A percentile compares a stretch with the other conserved stretches of the same genome.
phyloP scores from a whole-genome alignment of 2,113 vertebrate species.

The Pardalotus punctatus region DNA sequence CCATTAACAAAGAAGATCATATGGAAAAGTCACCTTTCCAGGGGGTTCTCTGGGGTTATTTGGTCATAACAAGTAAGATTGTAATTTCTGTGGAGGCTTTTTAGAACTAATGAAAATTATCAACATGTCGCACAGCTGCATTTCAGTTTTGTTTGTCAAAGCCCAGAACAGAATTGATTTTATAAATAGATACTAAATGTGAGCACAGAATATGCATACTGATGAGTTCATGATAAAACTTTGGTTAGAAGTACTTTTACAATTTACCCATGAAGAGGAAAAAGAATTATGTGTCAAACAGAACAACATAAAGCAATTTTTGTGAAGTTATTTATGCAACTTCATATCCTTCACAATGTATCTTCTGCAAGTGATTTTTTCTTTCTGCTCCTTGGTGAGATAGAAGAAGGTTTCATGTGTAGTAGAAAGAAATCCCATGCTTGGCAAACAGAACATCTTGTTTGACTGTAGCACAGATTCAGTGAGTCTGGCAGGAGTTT shows the following conservation, averaged over 20 bases:
- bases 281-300: conserved; percentile 60
- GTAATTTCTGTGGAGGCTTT: conserved; percentile 75
- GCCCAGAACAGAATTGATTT: conserved; percentile 78
- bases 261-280: conserved; percentile 64
- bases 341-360: not conserved
- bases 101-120: conserved; percentile 81
- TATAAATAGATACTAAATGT: conserved; percentile 83
- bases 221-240: conserved; percentile 77
- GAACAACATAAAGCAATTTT: conserved; percentile 54
- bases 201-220: conserved; percentile 74
- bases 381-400: conserved; percentile 18
- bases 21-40: conserved; percentile 69
- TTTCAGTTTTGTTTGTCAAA: conserved; percentile 80
- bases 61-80: conserved; percentile 69
- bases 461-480: not conserved
- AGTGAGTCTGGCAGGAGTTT: not conserved
- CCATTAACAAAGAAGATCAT: conserved; percentile 14
- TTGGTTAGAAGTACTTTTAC: conserved; percentile 76
- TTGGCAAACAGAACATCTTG: not conserved
- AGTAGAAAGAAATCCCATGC: not conserved
- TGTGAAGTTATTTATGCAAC: conserved; percentile 57
- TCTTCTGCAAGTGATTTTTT: not conserved
- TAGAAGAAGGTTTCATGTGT: not conserved
- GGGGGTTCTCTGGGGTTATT: conserved; percentile 62
- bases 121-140: conserved; percentile 81